These are phyloP conservation scores for Andrena marginata DNA, from an alignment of 2,888 invertebrate species.

Conservation along the genomic window DNA sequence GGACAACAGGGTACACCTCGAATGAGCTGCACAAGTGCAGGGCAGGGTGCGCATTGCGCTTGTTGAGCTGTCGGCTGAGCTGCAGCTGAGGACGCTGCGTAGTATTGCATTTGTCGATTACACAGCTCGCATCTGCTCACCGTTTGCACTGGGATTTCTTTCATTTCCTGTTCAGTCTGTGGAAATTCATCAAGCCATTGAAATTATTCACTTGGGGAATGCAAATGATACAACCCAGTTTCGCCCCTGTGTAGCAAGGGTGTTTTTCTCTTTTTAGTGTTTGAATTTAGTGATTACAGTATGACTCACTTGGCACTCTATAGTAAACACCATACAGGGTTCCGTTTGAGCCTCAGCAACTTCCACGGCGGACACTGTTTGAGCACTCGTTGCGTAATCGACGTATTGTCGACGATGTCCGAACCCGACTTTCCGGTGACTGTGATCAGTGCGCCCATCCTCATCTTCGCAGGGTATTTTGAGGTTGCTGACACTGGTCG, in stretches of 20 bases:
- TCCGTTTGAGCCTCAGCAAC: slow-evolving; percentile 59
- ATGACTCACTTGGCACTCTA: slow-evolving; percentile 52
- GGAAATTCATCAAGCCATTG: background rate
- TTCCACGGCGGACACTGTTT: background rate
- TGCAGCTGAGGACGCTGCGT: background rate
- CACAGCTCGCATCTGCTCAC: slow-evolving; percentile 74
- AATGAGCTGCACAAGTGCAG: slow-evolving; percentile 74
- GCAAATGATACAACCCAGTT: background rate
- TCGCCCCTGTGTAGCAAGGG: background rate
- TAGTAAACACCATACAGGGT: background rate
- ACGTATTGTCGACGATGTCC: slow-evolving; percentile 60
- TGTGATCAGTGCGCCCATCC: slow-evolving; percentile 39
- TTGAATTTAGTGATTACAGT: background rate
- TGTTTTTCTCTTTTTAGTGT: too few species aligned
- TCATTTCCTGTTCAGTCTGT: slow-evolving; percentile 72
- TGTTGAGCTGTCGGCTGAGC: background rate
- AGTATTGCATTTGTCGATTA: slow-evolving; percentile 63
- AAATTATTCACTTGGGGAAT: background rate
- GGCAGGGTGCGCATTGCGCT: slow-evolving; percentile 66
- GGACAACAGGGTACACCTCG: slow-evolving; percentile 73
- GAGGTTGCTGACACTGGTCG: slow-evolving; percentile 76
- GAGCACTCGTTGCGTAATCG: slow-evolving; percentile 50
- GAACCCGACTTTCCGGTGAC: slow-evolving; percentile 38
- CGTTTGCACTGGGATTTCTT: slow-evolving; percentile 75
- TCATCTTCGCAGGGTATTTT: slow-evolving; percentile 2